Conservation (phyloP, 2,888 invertebrate species). For the Agapetus fuscipes region DNA sequence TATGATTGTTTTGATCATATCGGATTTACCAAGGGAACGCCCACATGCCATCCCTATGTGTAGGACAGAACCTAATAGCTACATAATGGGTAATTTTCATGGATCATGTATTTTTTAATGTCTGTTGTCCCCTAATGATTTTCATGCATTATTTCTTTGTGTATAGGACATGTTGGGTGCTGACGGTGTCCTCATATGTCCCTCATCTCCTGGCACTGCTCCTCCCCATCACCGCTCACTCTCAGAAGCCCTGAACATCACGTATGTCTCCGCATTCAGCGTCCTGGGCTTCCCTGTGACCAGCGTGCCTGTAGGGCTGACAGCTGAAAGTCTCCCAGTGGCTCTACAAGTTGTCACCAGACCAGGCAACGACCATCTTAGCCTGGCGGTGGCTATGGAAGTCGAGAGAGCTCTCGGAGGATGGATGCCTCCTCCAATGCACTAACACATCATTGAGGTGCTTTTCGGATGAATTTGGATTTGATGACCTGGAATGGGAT, state of each 20-base stretch:
- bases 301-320: slow-evolving; percentile 58
- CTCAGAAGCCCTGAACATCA: slow-evolving; percentile 48
- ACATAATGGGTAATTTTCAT: too few relatives aligned
- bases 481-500: too few relatives aligned
- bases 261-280: slow-evolving; percentile 62
- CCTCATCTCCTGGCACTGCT: slow-evolving; percentile 49
- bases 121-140: too few relatives aligned
- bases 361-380: slow-evolving; percentile 51
- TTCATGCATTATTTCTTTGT: too few relatives aligned
- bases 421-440: slow-evolving; percentile 48
- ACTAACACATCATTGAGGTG: too few relatives aligned
- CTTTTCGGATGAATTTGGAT: too few relatives aligned
- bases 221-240: slow-evolving; percentile 51
- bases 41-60: too few relatives aligned
- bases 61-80: too few relatives aligned
- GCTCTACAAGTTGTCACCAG: slow-evolving; percentile 45
- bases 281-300: slow-evolving; percentile 63
- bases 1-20: too few relatives aligned
- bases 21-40: too few relatives aligned
- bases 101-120: too few relatives aligned
- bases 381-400: slow-evolving; percentile 58
- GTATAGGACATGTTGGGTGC: too few relatives aligned
- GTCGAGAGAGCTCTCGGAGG: slow-evolving; percentile 62
- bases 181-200: slow-evolving; percentile 53
- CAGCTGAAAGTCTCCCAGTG: slow-evolving; percentile 51